Conservation (phyloP, 2,797 vertebrate species). For the Enteromius treurensis region DNA sequence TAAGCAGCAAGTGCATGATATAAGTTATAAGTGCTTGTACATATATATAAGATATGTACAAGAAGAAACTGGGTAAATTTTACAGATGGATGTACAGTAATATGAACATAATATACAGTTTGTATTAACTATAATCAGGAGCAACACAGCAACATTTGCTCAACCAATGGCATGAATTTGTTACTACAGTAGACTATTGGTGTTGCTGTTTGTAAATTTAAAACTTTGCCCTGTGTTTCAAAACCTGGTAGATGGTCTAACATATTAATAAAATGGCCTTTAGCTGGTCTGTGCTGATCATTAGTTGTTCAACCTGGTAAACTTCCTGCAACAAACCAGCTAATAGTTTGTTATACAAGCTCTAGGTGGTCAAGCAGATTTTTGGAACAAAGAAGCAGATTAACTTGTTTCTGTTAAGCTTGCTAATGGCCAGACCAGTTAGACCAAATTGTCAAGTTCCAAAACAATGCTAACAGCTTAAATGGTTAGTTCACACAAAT, state of each 20-base stretch:
- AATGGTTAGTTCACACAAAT: too few species aligned
- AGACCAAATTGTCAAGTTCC: neutral
- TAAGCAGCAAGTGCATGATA: too few species aligned
- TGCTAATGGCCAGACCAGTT: neutral
- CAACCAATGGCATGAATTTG: neutral
- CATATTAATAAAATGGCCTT: neutral
- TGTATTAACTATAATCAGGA: too few species aligned
- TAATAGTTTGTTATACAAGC: neutral
- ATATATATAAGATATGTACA: too few species aligned
- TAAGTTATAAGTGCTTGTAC: too few species aligned
- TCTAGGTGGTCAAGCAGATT: neutral
- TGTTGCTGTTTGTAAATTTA: neutral
- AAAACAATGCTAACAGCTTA: neutral
- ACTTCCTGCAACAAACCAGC: neutral
- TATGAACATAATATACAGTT: too few species aligned
- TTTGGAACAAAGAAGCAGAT: neutral
- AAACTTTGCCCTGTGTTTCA: neutral
- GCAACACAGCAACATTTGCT: neutral
- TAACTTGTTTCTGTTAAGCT: neutral
- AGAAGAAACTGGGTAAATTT: too few species aligned
- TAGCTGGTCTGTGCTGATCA: too few species aligned
- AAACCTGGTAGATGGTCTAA: neutral
- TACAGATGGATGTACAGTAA: too few species aligned
- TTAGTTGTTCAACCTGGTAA: neutral
- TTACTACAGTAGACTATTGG: neutral